phyloP scores from a whole-genome alignment of 2,113 vertebrate genomes.

The Pelodiscus sinensis region DNA sequence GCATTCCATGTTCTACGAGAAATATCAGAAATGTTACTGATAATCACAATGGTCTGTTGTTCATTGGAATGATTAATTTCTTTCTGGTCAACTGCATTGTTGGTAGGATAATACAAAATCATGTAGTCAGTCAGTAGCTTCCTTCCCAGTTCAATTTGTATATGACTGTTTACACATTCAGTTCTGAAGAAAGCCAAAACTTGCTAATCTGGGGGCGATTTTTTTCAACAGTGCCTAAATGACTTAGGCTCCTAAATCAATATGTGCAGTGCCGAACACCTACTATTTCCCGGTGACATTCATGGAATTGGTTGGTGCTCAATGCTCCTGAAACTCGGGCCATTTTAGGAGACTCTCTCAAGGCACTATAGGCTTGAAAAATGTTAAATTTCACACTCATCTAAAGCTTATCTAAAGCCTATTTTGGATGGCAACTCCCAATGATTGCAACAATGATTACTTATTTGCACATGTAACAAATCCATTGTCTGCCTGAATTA shows the following conservation, averaged over 20 bases:
- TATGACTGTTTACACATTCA: neutral
- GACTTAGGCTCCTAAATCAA: neutral
- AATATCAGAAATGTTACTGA: neutral
- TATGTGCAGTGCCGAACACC: neutral
- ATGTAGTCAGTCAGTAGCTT: neutral
- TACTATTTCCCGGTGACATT: neutral
- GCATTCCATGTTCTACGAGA: neutral
- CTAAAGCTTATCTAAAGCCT: neutral
- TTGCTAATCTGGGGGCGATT: neutral
- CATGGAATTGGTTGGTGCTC: neutral
- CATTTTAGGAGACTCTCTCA: neutral
- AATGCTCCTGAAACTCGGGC: neutral
- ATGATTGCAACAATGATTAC: too few relatives aligned
- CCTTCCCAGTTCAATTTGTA: neutral
- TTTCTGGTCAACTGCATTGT: neutral
- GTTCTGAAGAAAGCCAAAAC: neutral
- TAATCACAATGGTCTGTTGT: neutral
- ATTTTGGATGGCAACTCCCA: too few relatives aligned
- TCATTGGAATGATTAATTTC: neutral
- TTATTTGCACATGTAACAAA: neutral
- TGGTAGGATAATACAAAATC: neutral
- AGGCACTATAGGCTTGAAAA: neutral
- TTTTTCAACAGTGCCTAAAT: neutral
- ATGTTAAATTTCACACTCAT: neutral
- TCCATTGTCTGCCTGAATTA: rapidly evolving